phyloP scores from a whole-genome alignment of 1,140 invertebrate species.

The Cryptotermes secundus region DNA sequence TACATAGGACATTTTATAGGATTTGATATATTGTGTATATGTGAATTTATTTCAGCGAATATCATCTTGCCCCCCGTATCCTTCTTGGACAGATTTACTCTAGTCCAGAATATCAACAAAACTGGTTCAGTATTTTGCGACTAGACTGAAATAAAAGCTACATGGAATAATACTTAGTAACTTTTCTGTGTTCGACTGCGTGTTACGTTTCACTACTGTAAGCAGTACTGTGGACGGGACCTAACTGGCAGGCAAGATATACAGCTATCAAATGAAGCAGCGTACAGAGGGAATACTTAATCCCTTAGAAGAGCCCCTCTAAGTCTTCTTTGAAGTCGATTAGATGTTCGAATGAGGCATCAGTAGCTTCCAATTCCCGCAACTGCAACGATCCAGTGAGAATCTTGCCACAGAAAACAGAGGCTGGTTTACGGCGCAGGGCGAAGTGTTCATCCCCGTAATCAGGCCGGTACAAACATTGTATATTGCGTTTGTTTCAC shows the following conservation, averaged over 20 bases:
- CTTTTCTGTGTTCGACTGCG: no score
- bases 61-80: no score
- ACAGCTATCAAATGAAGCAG: background rate
- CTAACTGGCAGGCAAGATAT: background rate
- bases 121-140: no score
- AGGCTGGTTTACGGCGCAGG: background rate
- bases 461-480: background rate
- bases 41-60: no score
- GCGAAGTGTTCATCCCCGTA: background rate
- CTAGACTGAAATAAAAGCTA: no score
- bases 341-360: background rate
- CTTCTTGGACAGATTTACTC: no score
- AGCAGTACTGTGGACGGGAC: background rate
- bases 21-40: no score
- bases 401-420: background rate
- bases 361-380: slow-evolving; percentile 1
- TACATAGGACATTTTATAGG: no score
- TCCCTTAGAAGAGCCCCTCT: background rate
- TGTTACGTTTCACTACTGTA: background rate
- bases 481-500: no score
- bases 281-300: background rate
- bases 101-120: no score
- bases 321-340: background rate
- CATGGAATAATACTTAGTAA: no score
- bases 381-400: background rate